Evolutionary conservation across 2,113 vertebrate species (phyloP).

Genomic region (Perccottus glenii): DNA sequence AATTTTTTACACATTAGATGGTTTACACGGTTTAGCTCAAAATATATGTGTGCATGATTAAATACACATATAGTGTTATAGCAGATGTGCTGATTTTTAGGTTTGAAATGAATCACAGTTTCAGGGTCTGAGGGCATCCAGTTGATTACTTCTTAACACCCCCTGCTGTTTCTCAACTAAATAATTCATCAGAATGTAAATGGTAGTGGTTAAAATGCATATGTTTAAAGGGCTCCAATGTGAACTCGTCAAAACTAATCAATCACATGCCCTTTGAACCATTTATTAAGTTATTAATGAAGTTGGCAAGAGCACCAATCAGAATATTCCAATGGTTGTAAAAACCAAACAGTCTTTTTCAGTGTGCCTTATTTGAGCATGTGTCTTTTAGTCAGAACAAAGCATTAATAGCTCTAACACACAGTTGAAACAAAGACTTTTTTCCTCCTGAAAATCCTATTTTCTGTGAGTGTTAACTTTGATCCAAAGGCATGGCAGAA

Average conservation of each 20-base stretch:
- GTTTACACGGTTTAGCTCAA: too few species aligned
- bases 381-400: background rate
- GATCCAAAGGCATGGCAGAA: slow-evolving; percentile 27
- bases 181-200: slow-evolving; percentile 9
- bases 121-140: background rate
- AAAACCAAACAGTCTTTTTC: background rate
- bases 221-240: background rate
- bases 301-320: background rate
- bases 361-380: background rate
- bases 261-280: background rate
- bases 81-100: background rate
- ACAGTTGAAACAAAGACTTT: slow-evolving; percentile 16
- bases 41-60: too few species aligned
- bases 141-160: background rate
- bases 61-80: background rate
- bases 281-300: background rate
- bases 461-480: slow-evolving; percentile 20
- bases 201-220: slow-evolving; percentile 3
- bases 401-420: slow-evolving; percentile 8
- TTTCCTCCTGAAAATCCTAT: slow-evolving; percentile 6
- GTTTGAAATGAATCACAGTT: background rate
- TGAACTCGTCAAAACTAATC: slow-evolving; percentile 10
- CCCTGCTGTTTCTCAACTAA: background rate
- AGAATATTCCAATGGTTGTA: background rate
- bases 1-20: too few species aligned